A percentile compares a stretch with the other conserved stretches of the same genome.
Conservation (phyloP, 2,797 vertebrate genomes). For the Chaetophractus vellerosus region DNA sequence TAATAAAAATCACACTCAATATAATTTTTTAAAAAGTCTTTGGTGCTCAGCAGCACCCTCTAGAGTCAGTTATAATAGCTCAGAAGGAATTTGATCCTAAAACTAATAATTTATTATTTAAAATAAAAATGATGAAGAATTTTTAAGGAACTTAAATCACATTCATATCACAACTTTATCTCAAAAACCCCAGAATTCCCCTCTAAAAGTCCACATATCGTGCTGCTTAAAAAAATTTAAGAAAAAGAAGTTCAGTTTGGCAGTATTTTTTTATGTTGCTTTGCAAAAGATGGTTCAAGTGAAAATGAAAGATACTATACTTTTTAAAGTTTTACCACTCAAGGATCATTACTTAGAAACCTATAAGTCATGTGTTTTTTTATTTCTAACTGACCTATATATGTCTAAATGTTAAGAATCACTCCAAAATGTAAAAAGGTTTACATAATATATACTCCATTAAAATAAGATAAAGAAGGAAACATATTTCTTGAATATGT, state of each 20-base stretch:
- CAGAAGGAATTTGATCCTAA: slow-evolving; percentile 59
- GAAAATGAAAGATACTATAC: not conserved
- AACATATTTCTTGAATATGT: not conserved
- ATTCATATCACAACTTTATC: not conserved
- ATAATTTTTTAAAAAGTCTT: slow-evolving; percentile 44
- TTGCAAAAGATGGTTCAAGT: not conserved
- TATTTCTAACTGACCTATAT: not conserved
- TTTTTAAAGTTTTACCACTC: not conserved
- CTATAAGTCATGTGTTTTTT: not conserved
- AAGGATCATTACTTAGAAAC: slow-evolving; percentile 28
- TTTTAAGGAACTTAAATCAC: slow-evolving; percentile 33
- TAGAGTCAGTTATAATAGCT: slow-evolving; percentile 77
- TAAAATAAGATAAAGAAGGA: slow-evolving; percentile 32
- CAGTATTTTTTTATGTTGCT: not conserved
- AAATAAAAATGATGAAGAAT: slow-evolving; percentile 53
- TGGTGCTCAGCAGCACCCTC: slow-evolving; percentile 83
- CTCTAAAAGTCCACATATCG: not conserved
- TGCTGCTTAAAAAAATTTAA: too few species aligned
- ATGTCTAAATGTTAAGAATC: slow-evolving; percentile 6
- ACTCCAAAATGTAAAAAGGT: slow-evolving; percentile 35
- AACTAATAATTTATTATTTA: slow-evolving; percentile 74
- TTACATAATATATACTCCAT: not conserved
- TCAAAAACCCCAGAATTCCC: not conserved
- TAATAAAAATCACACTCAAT: slow-evolving; percentile 53
- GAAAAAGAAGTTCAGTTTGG: not conserved